A percentile compares a stretch with the other conserved stretches of the same genome.
These are phyloP conservation scores for Sebastes wilsoni DNA, from an alignment of 2,797 vertebrate species.

Conservation along the genomic window DNA sequence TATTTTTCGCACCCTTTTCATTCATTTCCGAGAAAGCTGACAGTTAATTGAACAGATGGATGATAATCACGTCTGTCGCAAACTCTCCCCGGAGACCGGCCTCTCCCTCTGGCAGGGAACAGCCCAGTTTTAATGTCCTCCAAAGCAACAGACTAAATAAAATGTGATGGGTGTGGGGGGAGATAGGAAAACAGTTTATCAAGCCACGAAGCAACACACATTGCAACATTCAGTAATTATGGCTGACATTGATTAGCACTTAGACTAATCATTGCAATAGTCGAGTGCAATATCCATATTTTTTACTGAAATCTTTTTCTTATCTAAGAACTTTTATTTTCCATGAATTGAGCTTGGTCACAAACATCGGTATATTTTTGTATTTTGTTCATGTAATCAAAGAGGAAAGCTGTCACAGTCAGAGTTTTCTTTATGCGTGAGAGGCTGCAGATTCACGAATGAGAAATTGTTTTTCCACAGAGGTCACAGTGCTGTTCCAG, in stretches of 20 bases:
- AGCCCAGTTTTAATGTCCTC: constrained; percentile 33
- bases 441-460: constrained; percentile 8
- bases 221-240: constrained; percentile 57
- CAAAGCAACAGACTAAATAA: constrained; percentile 50
- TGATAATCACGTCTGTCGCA: constrained; percentile 67
- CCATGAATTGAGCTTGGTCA: constrained; percentile 13
- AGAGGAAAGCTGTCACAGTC: constrained; percentile 22
- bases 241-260: constrained; percentile 66
- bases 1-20: constrained; percentile 41
- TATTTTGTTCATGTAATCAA: constrained; percentile 34
- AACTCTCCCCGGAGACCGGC: constrained; percentile 56
- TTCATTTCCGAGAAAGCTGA: constrained; percentile 67
- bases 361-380: constrained; percentile 2
- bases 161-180: constrained; percentile 57
- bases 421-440: neutral
- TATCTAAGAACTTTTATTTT: neutral
- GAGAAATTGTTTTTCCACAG: neutral
- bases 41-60: constrained; percentile 79
- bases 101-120: constrained; percentile 55
- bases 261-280: constrained; percentile 53
- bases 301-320: constrained; percentile 41
- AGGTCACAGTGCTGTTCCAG: constrained; percentile 34
- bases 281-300: constrained; percentile 41
- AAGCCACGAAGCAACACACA: constrained; percentile 49
- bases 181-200: constrained; percentile 55